phyloP scores from a whole-genome alignment of 1,140 invertebrate genomes.

The Hylaeus volcanicus region DNA sequence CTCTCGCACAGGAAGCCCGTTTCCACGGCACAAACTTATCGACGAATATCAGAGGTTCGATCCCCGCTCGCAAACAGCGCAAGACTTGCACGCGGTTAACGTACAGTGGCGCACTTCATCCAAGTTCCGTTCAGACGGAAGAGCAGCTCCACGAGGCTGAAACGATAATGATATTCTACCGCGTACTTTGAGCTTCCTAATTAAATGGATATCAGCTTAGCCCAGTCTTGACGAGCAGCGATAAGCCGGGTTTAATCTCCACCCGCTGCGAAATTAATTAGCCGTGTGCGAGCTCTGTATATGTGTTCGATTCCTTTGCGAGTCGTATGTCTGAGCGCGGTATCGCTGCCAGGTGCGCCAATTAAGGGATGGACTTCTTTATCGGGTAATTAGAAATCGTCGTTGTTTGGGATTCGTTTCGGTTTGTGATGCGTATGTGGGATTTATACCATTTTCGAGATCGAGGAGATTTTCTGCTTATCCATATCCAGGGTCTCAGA shows the following conservation, averaged over 20 bases:
- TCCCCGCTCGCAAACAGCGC: background rate
- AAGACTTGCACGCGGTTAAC: background rate
- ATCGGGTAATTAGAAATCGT: background rate
- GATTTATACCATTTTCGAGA: no score
- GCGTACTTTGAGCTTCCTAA: constrained; percentile 38
- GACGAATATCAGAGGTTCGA: background rate
- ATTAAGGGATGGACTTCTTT: background rate
- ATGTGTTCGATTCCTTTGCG: constrained; percentile 10
- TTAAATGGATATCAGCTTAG: constrained; percentile 60
- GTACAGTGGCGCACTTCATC: background rate
- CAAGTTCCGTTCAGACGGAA: background rate
- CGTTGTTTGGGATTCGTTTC: no score
- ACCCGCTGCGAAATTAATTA: constrained; percentile 50
- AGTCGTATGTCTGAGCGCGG: background rate
- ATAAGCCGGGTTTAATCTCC: constrained; percentile 50
- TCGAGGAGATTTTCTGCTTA: no score
- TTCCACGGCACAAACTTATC: constrained; percentile 14
- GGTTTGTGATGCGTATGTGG: no score
- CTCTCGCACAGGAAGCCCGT: background rate
- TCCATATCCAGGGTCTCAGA: no score
- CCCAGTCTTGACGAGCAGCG: constrained; percentile 39
- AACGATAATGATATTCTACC: constrained; percentile 50
- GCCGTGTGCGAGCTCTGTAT: constrained; percentile 13
- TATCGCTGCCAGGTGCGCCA: background rate
- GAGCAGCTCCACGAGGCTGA: constrained; percentile 20